Conservation (phyloP, 1,140 invertebrate genomes). For the Spodoptera frugiperda region DNA sequence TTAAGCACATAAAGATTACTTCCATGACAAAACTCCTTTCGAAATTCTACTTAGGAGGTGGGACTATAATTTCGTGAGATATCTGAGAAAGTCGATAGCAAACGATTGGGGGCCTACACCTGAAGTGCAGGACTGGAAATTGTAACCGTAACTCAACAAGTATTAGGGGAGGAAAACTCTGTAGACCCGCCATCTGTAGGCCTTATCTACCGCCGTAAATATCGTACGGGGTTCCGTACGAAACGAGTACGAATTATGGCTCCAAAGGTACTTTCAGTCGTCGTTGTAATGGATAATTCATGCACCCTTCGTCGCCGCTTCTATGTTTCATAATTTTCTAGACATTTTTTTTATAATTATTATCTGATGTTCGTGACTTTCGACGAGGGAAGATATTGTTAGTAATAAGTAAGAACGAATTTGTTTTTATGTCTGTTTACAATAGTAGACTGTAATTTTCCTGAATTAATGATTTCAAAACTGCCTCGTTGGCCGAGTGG, state of each 20-base stretch:
- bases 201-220: conserved; percentile 84
- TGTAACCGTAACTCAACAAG: conserved; percentile 84
- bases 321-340: conserved; percentile 74
- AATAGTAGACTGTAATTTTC: background rate
- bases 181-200: conserved; percentile 80
- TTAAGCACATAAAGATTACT: conserved; percentile 28
- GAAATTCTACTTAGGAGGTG: conserved; percentile 24
- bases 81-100: conserved; percentile 58
- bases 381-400: conserved; percentile 17
- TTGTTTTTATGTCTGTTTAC: conserved; percentile 1
- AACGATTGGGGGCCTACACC: conserved; percentile 67
- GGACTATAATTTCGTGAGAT: conserved; percentile 24
- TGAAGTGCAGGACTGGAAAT: conserved; percentile 81
- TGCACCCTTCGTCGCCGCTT: conserved; percentile 72
- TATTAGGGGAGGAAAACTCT: conserved; percentile 83
- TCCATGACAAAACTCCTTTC: conserved; percentile 30
- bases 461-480: too few species aligned
- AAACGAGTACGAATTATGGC: conserved; percentile 80
- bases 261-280: conserved; percentile 76
- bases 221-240: conserved; percentile 75
- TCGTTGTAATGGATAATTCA: conserved; percentile 83
- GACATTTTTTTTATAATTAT: conserved; percentile 79
- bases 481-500: too few species aligned
- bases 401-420: conserved; percentile 19
- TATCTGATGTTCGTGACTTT: conserved; percentile 72